Percentiles rank a stretch among this genome's conserved stretches.
phyloP scores from a whole-genome alignment of 2,113 vertebrate genomes.

The Heterotilapia buettikoferi region DNA sequence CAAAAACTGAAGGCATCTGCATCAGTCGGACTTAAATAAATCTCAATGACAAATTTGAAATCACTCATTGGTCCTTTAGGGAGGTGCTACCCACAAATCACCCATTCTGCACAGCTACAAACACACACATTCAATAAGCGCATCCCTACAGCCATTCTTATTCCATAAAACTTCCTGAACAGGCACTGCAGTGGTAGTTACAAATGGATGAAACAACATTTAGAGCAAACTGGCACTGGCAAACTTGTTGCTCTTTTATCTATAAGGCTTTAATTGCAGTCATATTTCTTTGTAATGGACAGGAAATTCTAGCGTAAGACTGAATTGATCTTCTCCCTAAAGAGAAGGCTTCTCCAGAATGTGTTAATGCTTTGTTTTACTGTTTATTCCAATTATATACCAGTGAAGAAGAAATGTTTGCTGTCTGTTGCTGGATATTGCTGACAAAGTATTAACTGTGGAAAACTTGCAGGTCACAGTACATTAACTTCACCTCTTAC shows the following conservation, averaged over 20 bases:
- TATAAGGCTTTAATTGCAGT: not conserved
- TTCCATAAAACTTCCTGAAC: not conserved
- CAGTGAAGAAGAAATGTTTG: not conserved
- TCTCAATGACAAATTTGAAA: not conserved
- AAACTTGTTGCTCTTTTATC: not conserved
- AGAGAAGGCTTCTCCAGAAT: not conserved
- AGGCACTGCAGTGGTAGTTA: not conserved
- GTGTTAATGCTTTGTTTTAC: not conserved
- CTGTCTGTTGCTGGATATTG: not conserved
- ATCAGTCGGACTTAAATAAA: not conserved
- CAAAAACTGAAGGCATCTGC: not conserved
- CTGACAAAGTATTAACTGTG: not conserved
- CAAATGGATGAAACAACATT: not conserved
- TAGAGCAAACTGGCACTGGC: not conserved
- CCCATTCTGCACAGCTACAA: not conserved
- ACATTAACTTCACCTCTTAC: not conserved
- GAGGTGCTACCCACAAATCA: accelerated
- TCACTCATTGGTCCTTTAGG: not conserved
- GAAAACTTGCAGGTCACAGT: not conserved
- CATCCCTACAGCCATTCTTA: not conserved
- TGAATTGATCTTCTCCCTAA: not conserved
- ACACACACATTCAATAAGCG: not conserved
- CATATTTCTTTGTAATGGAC: not conserved
- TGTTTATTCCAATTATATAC: not conserved
- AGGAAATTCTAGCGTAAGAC: not conserved